Conservation (phyloP, 1,140 invertebrate species). For the Acyrthosiphon pisum region DNA sequence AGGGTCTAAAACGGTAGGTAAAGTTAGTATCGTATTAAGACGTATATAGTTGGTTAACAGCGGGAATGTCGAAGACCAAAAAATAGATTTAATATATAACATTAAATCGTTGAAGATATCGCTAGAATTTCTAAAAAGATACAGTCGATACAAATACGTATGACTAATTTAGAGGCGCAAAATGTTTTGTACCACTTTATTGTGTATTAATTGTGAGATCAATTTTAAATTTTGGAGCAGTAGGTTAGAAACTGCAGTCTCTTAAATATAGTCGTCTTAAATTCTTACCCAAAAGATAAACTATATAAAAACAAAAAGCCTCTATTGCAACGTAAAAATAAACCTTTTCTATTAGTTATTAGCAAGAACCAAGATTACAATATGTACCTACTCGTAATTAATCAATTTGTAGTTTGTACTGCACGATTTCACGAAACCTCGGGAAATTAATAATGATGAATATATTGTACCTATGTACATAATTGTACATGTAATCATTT, state of each 20-base stretch:
- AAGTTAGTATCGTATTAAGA: not conserved
- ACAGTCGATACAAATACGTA: not conserved
- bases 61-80: not conserved
- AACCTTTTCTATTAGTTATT: not conserved
- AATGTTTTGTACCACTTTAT: not conserved
- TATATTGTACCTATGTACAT: not conserved
- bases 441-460: not conserved
- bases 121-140: too few species aligned
- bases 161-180: not conserved
- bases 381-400: not conserved
- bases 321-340: not conserved
- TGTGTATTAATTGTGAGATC: not conserved
- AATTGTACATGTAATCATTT: not conserved
- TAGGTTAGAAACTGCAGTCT: not conserved
- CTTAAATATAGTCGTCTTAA: not conserved
- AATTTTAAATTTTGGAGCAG: not conserved
- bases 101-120: not conserved
- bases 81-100: not conserved
- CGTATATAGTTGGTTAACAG: not conserved
- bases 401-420: not conserved
- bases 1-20: not conserved
- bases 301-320: not conserved
- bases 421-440: not conserved
- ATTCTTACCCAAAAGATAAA: not conserved
- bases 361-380: not conserved